Conservation (phyloP, 2,888 invertebrate genomes). For the Mimumesa dahlbomi region DNA sequence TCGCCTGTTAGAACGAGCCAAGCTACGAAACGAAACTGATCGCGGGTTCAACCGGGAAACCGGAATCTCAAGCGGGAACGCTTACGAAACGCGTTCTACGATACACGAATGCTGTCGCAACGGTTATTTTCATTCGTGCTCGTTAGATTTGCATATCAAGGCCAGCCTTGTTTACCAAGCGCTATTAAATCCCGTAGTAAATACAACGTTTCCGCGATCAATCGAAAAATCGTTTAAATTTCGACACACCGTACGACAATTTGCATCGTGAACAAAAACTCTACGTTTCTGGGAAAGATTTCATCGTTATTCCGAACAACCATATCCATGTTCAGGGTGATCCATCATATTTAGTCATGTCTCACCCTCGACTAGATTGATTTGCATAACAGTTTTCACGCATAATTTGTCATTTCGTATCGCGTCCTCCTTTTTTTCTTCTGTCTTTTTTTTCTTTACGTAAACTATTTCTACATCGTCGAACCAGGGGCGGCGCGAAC, state of each 20-base stretch:
- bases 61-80: constrained; percentile 33
- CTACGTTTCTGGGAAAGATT: too few species aligned
- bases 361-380: constrained; percentile 54
- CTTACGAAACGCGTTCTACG: too few species aligned
- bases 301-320: background rate
- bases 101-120: constrained; percentile 25
- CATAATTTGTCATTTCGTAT: constrained; percentile 68
- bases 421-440: background rate
- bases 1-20: background rate
- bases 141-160: constrained; percentile 15
- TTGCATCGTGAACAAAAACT: too few species aligned
- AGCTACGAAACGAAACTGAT: background rate
- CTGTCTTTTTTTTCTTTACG: constrained; percentile 27
- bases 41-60: constrained; percentile 14
- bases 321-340: constrained; percentile 6
- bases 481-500: constrained; percentile 5
- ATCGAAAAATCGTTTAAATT: too few species aligned
- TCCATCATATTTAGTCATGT: constrained; percentile 49
- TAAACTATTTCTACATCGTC: constrained; percentile 5
- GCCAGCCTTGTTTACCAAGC: too few species aligned
- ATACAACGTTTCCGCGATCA: too few species aligned
- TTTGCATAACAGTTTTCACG: constrained; percentile 75
- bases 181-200: too few species aligned
- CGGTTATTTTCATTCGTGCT: constrained; percentile 2
- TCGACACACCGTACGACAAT: too few species aligned